Evolutionary conservation across 2,797 vertebrate genomes (phyloP), one percentile per base, ranked within the genome.

Genomic region (Sciaenops ocellatus): DNA sequence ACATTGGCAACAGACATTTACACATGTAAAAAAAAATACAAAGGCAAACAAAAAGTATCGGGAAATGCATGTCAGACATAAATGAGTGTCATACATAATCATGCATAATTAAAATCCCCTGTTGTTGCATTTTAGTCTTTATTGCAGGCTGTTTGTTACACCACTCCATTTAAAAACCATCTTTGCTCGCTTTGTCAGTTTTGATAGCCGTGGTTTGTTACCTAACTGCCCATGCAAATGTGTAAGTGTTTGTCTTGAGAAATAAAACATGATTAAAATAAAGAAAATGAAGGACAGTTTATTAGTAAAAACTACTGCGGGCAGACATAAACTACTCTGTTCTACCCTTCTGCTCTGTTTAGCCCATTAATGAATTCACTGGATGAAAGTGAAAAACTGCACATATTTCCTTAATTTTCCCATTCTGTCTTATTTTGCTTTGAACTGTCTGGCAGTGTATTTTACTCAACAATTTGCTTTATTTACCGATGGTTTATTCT

Each of bases 291-390:
- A 60, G 38, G 22, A 67, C 46, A 42, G 22, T 68, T 82, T 46
- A 68, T 73, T 71, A 64, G 54, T 46, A 13, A 6, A 80, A 77
- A 50, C 4, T 22, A 47, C 56, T 69, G 54, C 66, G 67, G 61
- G 61, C 38, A 75, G 50, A 68, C 44, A 59, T 42, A 46, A 64
- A 60, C 26, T 11, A 17, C 20, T 51, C 52, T 38, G 6, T 20
- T 46, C 16, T 62, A 30, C 1, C 12, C 57, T 47, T 51, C 51
- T 73, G 74, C 68, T 79, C 47, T 42, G 30, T 61, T 69, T 70
- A 47, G 69, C 30, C 55, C n/a, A 24, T 66, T 65, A 50, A 79
- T 81, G 52, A 22, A 76, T 73, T 73, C 47, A 66, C 46, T 78
- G 11, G 51, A 50, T 3, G 1, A 17, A 18, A 34, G 42, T 34